phyloP scores from a whole-genome alignment of 2,797 vertebrate species.

The Thunnus albacares region DNA sequence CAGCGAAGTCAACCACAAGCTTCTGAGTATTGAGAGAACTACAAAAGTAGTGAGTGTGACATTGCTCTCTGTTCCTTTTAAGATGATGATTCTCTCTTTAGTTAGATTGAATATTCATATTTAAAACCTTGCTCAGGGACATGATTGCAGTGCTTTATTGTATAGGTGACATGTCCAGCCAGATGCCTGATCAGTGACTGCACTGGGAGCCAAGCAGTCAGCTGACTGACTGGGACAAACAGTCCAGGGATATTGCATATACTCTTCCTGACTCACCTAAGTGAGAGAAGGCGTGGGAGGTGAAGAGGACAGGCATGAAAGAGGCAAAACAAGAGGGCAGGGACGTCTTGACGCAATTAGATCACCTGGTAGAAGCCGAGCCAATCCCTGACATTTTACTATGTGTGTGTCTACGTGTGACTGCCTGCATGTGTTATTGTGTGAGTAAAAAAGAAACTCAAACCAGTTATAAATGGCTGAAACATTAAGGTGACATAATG shows the following conservation, averaged over 20 bases:
- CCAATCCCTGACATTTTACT: constrained; percentile 30
- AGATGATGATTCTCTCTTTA: background rate
- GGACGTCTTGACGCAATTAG: constrained; percentile 39
- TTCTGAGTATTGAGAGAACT: constrained; percentile 10
- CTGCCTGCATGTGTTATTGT: background rate
- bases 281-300: background rate
- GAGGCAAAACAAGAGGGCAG: background rate
- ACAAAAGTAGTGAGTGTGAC: constrained; percentile 45
- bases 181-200: constrained; percentile 1
- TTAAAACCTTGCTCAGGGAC: background rate
- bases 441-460: constrained; percentile 6
- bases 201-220: constrained; percentile 16
- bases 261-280: constrained; percentile 41
- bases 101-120: background rate
- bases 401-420: constrained; percentile 16
- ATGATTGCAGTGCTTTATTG: background rate
- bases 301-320: background rate
- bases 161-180: constrained; percentile 37
- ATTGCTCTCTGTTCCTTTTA: constrained; percentile 15
- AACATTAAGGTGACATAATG: constrained; percentile 15
- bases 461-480: constrained; percentile 1
- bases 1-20: constrained; percentile 46
- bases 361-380: constrained; percentile 16
- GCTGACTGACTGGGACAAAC: constrained; percentile 7
- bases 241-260: background rate